A percentile compares a stretch with the other conserved stretches of the same genome.
These are phyloP conservation scores for Macrostomum cliftonense DNA, from an alignment of 2,888 invertebrate genomes.

Conservation along the genomic window DNA sequence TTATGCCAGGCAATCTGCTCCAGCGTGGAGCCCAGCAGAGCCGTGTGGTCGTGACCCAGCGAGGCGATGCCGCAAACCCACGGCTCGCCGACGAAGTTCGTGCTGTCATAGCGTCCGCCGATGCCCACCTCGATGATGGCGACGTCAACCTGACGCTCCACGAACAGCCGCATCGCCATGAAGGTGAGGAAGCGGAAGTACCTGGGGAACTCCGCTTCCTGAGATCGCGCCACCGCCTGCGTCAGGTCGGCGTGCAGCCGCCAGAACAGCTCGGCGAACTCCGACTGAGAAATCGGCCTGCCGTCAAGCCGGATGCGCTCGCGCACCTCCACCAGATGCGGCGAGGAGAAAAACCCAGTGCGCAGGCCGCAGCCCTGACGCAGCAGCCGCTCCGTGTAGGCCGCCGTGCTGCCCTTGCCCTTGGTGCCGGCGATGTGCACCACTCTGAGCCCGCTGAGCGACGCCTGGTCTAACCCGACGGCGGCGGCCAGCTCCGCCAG, in stretches of 20 bases:
- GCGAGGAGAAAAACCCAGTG: slow-evolving; percentile 47
- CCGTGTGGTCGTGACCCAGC: slow-evolving; percentile 70
- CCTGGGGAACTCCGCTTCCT: background rate
- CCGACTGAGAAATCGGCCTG: slow-evolving; percentile 43
- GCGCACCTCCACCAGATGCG: slow-evolving; percentile 65
- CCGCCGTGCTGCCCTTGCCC: slow-evolving; percentile 34
- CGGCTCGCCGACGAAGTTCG: slow-evolving; percentile 71
- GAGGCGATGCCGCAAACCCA: slow-evolving; percentile 73
- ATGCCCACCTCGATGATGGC: slow-evolving; percentile 90
- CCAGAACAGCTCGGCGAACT: slow-evolving; percentile 39
- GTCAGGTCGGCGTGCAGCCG: background rate
- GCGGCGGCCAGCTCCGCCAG: background rate
- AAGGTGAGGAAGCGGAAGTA: background rate
- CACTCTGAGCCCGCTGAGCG: slow-evolving; percentile 13
- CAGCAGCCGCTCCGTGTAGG: background rate
- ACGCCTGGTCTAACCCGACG: slow-evolving; percentile 36
- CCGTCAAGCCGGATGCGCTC: slow-evolving; percentile 73
- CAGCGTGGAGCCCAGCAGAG: slow-evolving; percentile 58
- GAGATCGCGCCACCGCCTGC: slow-evolving; percentile 13
- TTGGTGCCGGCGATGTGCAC: slow-evolving; percentile 11
- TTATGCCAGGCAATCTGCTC: slow-evolving; percentile 79
- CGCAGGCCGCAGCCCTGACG: background rate
- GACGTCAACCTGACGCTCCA: slow-evolving; percentile 52
- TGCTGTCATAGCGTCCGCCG: slow-evolving; percentile 78
- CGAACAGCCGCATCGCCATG: slow-evolving; percentile 14